Conservation (phyloP, 2,888 invertebrate genomes). For the Trichacis sp. region DNA sequence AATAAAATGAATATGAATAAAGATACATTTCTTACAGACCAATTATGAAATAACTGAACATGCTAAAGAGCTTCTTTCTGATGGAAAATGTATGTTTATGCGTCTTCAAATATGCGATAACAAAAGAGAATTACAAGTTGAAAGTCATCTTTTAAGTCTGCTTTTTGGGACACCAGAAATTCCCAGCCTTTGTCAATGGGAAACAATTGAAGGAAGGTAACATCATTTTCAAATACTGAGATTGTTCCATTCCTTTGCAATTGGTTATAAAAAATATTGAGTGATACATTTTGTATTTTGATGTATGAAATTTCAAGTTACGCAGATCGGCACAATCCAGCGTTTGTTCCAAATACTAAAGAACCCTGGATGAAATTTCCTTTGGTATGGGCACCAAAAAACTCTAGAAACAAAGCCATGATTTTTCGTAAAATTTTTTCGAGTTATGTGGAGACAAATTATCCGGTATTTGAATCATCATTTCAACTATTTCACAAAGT, state of each 20-base stretch:
- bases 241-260: too few relatives aligned
- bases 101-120: conserved; percentile 54
- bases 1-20: too few relatives aligned
- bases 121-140: conserved; percentile 54
- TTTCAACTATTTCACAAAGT: too few relatives aligned
- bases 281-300: too few relatives aligned
- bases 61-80: conserved; percentile 52
- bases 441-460: conserved; percentile 57
- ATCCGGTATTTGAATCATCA: conserved; percentile 54
- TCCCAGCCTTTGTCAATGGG: conserved; percentile 42
- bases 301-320: too few relatives aligned
- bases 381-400: conserved; percentile 60
- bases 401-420: conserved; percentile 58
- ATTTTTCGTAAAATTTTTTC: conserved; percentile 59
- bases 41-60: conserved; percentile 53
- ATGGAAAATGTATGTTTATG: conserved; percentile 61
- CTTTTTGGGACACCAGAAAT: conserved; percentile 55
- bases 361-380: conserved; percentile 52
- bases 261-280: too few relatives aligned
- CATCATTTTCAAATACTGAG: too few relatives aligned
- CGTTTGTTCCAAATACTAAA: conserved; percentile 48
- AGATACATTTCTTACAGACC: conserved; percentile 49
- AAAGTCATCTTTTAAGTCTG: conserved; percentile 53
- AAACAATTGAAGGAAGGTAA: conserved; percentile 57
- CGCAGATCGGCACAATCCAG: conserved; percentile 57